A percentile compares a stretch with the other conserved stretches of the same genome.
phyloP scores from a whole-genome alignment of 1,140 invertebrate genomes.

The Drosophila athabasca region DNA sequence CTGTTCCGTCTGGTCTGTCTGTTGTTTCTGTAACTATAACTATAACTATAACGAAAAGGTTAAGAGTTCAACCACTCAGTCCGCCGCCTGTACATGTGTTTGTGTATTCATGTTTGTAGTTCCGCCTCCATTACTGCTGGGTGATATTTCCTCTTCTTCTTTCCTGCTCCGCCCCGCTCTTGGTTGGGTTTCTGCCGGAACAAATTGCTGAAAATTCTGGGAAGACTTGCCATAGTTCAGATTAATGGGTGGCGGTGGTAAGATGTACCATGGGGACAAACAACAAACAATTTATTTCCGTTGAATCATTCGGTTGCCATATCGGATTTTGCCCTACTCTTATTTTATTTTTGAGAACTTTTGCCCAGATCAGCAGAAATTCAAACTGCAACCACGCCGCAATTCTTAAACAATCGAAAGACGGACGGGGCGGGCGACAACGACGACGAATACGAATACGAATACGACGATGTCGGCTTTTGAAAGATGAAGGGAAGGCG shows the following conservation, averaged over 20 bases:
- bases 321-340: slow-evolving; percentile 24
- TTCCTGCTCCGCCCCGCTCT: neutral
- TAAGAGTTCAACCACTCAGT: slow-evolving; percentile 62
- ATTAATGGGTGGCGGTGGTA: slow-evolving; percentile 9
- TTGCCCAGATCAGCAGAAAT: slow-evolving; percentile 73
- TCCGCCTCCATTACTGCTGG: slow-evolving; percentile 24
- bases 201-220: slow-evolving; percentile 73
- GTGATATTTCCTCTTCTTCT: slow-evolving; percentile 11
- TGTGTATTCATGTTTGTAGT: slow-evolving; percentile 9
- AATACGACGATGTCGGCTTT: slow-evolving; percentile 44
- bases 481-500: slow-evolving; percentile 19
- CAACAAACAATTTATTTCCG: slow-evolving; percentile 50
- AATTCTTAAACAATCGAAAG: slow-evolving; percentile 73
- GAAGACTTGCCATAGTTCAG: slow-evolving; percentile 48
- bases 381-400: slow-evolving; percentile 74
- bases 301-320: slow-evolving; percentile 53
- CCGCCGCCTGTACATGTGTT: neutral
- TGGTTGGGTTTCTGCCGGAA: slow-evolving; percentile 60
- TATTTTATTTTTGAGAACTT: slow-evolving; percentile 39
- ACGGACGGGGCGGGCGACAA: slow-evolving; percentile 9
- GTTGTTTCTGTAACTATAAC: slow-evolving; percentile 21
- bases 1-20: neutral
- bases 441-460: slow-evolving; percentile 7
- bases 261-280: slow-evolving; percentile 40
- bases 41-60: slow-evolving; percentile 31